Base-by-base conservation (phyloP, 2,113 vertebrate genomes). In the Arothron firmamentum region DNA sequence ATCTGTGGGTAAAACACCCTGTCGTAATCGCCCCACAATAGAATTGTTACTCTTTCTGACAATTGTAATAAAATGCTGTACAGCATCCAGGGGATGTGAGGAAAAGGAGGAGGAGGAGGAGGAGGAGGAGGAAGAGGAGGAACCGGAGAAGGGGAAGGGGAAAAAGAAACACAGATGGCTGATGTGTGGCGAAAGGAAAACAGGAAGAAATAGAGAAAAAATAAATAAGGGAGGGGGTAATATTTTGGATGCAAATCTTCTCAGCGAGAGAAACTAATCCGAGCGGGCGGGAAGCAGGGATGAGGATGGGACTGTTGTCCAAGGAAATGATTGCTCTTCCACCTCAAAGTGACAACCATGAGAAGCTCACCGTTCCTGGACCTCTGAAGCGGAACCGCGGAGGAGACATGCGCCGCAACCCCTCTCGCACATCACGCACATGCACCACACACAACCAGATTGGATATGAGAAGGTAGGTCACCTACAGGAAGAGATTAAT, bases 41-140 rank as follows among this genome's bases (percentile, higher is more conserved):
- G 90, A 88, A 90, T 45, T 89, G 92, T 88, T 88, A 88, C 89
- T 87, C 88, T 91, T 88, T 90, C 83, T 90, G 91, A 94, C 89
- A 95, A 93, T 83, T 85, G 88, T 90, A 95, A 91, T 91, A 92
- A 92, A 93, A 92, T 87, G 89, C 65, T 80, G 74, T 65, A 83
- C 67, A 79, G 77, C 12, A 34, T 78, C 76, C 80, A 52, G 78
- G 89, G 84, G 90, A 53, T 7, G 45, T 15, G 25, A 53, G 52
- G 61, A 56, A 60, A 60, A 50, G 52, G 64, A n/a, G 16, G 58
- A 62, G 70, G 68, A 68, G n/a, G n/a, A n/a, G n/a, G 54, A 77
- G 66, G 59, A 21, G 52, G 58, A 68, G 59, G 61, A 56, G 63
- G 62, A 50, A 50, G 64, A n/a, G 16, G 58, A 62, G 70, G 68